Conservation (phyloP, 1,140 invertebrate genomes). For the Zaprionus inermis region DNA sequence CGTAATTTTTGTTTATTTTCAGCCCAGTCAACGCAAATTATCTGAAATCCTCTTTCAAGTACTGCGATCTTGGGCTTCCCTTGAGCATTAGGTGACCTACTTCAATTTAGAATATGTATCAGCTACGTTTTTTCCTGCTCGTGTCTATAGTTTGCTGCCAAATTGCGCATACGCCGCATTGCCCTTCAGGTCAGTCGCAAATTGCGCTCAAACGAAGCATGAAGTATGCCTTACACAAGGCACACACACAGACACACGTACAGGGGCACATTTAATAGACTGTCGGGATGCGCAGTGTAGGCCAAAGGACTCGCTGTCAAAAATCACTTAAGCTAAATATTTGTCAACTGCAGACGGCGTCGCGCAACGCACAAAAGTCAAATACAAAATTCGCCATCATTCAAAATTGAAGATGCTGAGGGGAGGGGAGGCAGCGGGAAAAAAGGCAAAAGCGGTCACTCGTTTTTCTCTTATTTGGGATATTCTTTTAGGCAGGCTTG, state of each 20-base stretch:
- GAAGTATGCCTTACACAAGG: conserved; percentile 54
- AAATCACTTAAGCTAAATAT: conserved; percentile 79
- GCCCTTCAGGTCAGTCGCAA: conserved; percentile 52
- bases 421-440: background rate
- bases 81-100: conserved; percentile 13
- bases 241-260: conserved; percentile 4
- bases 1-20: no score
- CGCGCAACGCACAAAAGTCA: conserved; percentile 47
- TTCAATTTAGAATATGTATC: conserved; percentile 9
- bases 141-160: conserved; percentile 36
- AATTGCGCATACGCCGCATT: conserved; percentile 74
- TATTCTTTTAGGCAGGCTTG: conserved; percentile 1
- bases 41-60: background rate
- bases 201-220: conserved; percentile 63
- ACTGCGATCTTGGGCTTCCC: background rate
- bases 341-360: conserved; percentile 57
- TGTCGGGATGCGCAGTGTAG: background rate
- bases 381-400: conserved; percentile 44
- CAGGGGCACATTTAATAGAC: conserved; percentile 14
- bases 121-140: conserved; percentile 8
- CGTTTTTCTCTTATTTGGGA: conserved; percentile 14
- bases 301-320: conserved; percentile 57
- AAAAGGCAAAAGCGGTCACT: conserved; percentile 30
- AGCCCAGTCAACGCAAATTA: background rate
- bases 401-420: conserved; percentile 23